Percentiles rank a stretch among this genome's conserved stretches.
These are phyloP conservation scores for Anthoscopus minutus DNA, from an alignment of 2,113 vertebrate genomes.

Conservation along the genomic window DNA sequence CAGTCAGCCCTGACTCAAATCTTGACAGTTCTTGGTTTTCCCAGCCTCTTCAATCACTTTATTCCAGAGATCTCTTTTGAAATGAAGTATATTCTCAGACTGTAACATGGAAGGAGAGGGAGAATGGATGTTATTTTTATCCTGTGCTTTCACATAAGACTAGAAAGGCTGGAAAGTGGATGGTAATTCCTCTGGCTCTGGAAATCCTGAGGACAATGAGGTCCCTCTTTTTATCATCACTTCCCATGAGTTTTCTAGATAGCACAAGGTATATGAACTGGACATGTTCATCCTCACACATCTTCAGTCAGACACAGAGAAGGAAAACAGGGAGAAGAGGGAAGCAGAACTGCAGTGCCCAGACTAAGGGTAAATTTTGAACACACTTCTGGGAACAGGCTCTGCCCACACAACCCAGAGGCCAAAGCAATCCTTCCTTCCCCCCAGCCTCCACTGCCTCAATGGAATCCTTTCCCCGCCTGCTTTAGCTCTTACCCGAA, in stretches of 20 bases:
- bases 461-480: background rate
- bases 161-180: background rate
- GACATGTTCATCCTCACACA: background rate
- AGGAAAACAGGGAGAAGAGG: background rate
- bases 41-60: background rate
- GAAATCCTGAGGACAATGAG: background rate
- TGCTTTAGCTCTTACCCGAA: constrained; percentile 77
- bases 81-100: background rate
- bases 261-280: background rate
- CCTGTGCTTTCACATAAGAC: background rate
- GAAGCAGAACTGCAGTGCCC: background rate
- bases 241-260: background rate
- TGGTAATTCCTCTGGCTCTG: background rate
- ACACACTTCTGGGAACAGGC: background rate
- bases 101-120: background rate
- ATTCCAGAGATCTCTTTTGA: background rate
- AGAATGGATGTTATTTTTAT: background rate
- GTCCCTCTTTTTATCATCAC: background rate
- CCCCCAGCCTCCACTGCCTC: background rate
- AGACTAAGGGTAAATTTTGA: background rate
- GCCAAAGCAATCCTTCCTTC: background rate
- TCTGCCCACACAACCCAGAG: background rate
- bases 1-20: background rate
- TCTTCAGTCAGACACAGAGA: rapidly evolving
- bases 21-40: background rate